These are phyloP conservation scores for Pachypsylla venusta DNA, from an alignment of 1,140 invertebrate genomes.

Conservation along the genomic window DNA sequence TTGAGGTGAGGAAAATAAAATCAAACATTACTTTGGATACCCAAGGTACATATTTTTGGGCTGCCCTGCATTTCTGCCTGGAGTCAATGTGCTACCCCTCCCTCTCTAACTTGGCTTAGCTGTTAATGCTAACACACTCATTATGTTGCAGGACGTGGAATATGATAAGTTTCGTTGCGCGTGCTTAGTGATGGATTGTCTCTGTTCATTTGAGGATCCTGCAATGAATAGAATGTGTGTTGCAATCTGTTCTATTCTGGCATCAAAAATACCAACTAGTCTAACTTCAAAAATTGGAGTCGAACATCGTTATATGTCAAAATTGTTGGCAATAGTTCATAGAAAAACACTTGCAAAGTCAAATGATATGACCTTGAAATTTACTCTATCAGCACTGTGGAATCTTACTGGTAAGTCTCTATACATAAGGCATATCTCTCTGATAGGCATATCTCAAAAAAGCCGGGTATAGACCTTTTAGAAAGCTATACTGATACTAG, in stretches of 20 bases:
- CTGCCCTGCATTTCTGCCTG: too few species aligned
- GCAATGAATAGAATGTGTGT: slow-evolving; percentile 69
- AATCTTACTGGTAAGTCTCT: slow-evolving; percentile 50
- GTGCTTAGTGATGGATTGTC: slow-evolving; percentile 55
- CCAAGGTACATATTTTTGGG: too few species aligned
- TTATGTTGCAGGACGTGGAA: slow-evolving; percentile 42
- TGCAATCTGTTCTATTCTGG: slow-evolving; percentile 62
- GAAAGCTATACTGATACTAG: not conserved
- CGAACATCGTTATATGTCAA: slow-evolving; percentile 52
- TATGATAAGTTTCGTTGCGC: slow-evolving; percentile 62
- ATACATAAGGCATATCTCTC: too few species aligned
- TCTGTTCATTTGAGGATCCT: slow-evolving; percentile 53
- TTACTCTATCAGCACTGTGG: slow-evolving; percentile 67
- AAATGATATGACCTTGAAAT: slow-evolving; percentile 63
- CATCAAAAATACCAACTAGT: slow-evolving; percentile 53
- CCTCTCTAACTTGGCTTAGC: not conserved
- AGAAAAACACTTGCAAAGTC: slow-evolving; percentile 41
- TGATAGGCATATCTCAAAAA: too few species aligned
- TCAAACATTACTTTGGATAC: too few species aligned
- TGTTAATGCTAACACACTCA: not conserved
- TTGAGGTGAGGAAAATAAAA: too few species aligned
- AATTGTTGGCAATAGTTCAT: slow-evolving; percentile 51
- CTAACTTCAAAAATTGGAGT: slow-evolving; percentile 56
- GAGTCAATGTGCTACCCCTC: not conserved
- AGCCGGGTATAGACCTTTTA: not conserved